Evolutionary conservation across 1,140 invertebrate species (phyloP), one percentile per base, ranked within the genome.

Genomic region (Scaptomyza montana): DNA sequence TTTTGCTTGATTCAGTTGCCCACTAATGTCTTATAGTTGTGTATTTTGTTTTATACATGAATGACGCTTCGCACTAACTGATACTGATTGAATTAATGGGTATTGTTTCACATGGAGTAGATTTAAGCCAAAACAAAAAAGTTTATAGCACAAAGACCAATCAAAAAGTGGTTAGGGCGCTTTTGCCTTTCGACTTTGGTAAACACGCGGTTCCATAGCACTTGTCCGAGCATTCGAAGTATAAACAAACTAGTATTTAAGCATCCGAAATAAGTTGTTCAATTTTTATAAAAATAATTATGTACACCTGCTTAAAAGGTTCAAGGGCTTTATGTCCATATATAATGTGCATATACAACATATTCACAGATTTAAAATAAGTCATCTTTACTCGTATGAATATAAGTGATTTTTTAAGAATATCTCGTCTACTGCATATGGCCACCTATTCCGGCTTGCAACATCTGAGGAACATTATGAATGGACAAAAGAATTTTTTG

Each of bases 51-150:
- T 74, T 79, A 55, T 82, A 82, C 77, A 86, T 87, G 76, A 75
- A 80, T 77, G 71, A 72, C 82, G 65, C 78, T 82, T 63, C 81
- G 82, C 82, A 87, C 82, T 76, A 82, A 82, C 71, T 89, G 84
- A 78, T 78, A 89, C 80, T 63, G 64, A 72, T 76, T 85, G 45
- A 80, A 66, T 71, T 56, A 72, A 69, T 82, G 79, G 76, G 45
- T 62, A 53, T 69, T 63, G 70, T 49, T 43, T 61, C 49, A 56
- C 33, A 61, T 56, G 19, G 7, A 56, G 54, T 56, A 45, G 21
- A 19, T 43, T 33, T 62, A 62, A 59, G 62, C 53, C 47, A 33
- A 56, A 41, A 69, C 53, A 72, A 77, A 30, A 50, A 57, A 39
- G 4, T 41, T 28, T 51, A 7, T 71, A 53, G 66, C 57, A 54